Conservation (phyloP, 2,888 invertebrate species). For the Cantharis flavilabris region DNA sequence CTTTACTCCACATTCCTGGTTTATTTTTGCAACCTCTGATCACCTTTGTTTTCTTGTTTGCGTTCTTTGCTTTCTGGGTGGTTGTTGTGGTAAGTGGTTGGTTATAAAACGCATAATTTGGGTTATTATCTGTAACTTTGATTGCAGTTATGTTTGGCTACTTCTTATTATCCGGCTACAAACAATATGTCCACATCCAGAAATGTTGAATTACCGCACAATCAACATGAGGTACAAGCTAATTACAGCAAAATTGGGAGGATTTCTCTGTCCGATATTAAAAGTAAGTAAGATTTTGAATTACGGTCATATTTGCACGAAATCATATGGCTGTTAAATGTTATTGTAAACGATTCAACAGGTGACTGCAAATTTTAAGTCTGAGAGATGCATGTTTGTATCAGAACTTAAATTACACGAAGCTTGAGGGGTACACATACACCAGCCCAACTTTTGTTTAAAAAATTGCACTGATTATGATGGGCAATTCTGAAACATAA, state of each 20-base stretch:
- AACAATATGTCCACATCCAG: slow-evolving; percentile 41
- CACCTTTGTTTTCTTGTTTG: slow-evolving; percentile 77
- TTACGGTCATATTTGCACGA: neutral
- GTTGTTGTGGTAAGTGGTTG: slow-evolving; percentile 71
- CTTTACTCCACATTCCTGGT: slow-evolving; percentile 81
- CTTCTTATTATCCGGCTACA: slow-evolving; percentile 70
- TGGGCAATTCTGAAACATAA: too few species aligned
- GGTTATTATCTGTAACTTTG: slow-evolving; percentile 5
- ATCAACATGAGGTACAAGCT: neutral
- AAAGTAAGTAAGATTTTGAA: slow-evolving; percentile 39
- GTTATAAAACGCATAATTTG: neutral
- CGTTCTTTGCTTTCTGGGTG: slow-evolving; percentile 87
- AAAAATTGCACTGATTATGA: too few species aligned
- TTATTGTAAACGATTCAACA: too few species aligned
- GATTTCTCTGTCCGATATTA: slow-evolving; percentile 37
- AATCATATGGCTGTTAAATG: neutral
- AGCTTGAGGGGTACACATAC: too few species aligned
- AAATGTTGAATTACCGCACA: neutral
- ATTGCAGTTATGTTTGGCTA: slow-evolving; percentile 72
- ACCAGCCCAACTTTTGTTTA: too few species aligned
- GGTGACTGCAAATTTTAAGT: neutral
- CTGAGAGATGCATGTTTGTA: neutral
- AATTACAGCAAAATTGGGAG: slow-evolving; percentile 22
- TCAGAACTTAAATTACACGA: neutral
- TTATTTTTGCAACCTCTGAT: slow-evolving; percentile 83